Evolutionary conservation across 2,797 vertebrate species (phyloP).

Genomic region (Tamandua tetradactyla): DNA sequence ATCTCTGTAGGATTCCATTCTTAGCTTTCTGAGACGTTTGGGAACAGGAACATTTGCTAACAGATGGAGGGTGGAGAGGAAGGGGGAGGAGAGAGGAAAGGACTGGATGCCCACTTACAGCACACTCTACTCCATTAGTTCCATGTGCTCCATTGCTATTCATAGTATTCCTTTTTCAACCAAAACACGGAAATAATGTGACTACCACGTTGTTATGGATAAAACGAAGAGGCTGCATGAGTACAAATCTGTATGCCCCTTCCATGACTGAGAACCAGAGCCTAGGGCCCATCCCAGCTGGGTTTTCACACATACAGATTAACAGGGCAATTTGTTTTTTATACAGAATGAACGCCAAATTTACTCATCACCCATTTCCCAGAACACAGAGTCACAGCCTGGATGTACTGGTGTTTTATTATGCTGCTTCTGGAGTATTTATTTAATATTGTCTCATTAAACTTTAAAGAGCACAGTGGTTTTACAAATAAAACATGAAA

Average conservation of each 20-base stretch:
- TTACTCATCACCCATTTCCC: constrained; percentile 53
- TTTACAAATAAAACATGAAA: constrained; percentile 68
- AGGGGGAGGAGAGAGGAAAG: background rate
- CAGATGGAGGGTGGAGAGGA: background rate
- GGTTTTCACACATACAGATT: constrained; percentile 54
- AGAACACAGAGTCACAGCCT: constrained; percentile 39
- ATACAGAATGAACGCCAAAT: constrained; percentile 46
- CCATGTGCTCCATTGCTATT: constrained; percentile 51
- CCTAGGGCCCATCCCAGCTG: constrained; percentile 28
- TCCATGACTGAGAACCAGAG: constrained; percentile 41
- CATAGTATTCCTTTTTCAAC: constrained; percentile 66
- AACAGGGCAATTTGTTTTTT: constrained; percentile 28
- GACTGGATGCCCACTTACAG: background rate
- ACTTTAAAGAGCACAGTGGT: constrained; percentile 67
- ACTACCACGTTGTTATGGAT: constrained; percentile 60
- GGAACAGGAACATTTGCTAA: no score
- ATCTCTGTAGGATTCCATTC: constrained; percentile 1
- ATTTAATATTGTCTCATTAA: constrained; percentile 69
- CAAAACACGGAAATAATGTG: constrained; percentile 61
- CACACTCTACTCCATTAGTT: background rate
- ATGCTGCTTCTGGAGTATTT: constrained; percentile 64
- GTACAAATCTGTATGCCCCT: constrained; percentile 51
- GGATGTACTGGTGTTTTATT: constrained; percentile 50
- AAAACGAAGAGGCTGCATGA: constrained; percentile 61
- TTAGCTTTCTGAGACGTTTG: background rate